A percentile compares a stretch with the other conserved stretches of the same genome.
Evolutionary conservation across 2,797 vertebrate species (phyloP).

Genomic region (Mormyrops boulengeri): DNA sequence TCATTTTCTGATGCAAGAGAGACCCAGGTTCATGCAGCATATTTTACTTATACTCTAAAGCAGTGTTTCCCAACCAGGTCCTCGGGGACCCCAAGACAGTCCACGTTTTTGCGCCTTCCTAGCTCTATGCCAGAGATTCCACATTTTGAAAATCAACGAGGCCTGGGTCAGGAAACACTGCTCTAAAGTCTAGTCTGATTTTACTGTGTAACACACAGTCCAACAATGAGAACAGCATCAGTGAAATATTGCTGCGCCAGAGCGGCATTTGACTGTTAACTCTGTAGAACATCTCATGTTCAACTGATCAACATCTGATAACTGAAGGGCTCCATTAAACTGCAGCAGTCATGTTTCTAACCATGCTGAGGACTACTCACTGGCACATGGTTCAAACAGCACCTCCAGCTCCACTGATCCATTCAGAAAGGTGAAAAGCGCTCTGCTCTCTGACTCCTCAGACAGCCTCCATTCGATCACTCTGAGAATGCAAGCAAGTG

Average conservation of each 20-base stretch:
- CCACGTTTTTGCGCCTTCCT: neutral
- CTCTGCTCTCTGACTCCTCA: constrained; percentile 30
- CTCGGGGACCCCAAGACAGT: neutral
- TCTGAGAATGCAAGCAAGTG: constrained; percentile 35
- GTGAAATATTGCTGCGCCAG: neutral
- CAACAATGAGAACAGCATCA: neutral
- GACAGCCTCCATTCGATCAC: constrained; percentile 60
- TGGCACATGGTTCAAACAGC: constrained; percentile 37
- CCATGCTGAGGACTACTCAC: constrained; percentile 36
- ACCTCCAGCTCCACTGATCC: constrained; percentile 53
- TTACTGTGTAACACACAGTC: neutral
- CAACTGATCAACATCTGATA: neutral
- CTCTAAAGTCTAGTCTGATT: neutral
- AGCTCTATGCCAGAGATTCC: neutral
- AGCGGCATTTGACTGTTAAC: neutral
- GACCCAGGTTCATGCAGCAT: neutral
- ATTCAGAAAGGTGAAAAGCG: constrained; percentile 56
- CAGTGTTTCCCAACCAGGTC: neutral
- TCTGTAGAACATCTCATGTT: neutral
- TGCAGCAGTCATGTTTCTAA: neutral
- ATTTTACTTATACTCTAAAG: neutral
- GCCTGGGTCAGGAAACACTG: neutral
- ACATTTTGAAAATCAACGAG: neutral
- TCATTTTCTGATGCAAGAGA: neutral
- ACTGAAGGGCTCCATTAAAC: neutral